Conservation (phyloP, 2,113 vertebrate genomes). For the Erinaceus europaeus region DNA sequence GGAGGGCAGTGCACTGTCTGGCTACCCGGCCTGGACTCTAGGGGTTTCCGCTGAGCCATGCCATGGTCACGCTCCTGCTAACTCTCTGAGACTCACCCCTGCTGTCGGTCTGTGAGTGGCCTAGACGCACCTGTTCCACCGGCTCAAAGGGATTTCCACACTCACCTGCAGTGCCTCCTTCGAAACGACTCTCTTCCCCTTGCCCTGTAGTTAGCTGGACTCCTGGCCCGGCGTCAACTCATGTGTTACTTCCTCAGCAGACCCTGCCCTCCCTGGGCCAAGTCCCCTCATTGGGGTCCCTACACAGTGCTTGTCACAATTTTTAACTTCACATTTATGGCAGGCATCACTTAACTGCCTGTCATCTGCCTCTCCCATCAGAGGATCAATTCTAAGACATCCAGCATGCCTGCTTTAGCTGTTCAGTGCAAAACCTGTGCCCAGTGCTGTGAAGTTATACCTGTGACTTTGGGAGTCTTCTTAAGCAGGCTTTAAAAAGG, state of each 20-base stretch:
- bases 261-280: background rate
- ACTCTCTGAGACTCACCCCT: background rate
- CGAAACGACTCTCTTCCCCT: background rate
- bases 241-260: background rate
- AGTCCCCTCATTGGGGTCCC: background rate
- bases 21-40: background rate
- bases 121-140: background rate
- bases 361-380: background rate
- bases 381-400: background rate
- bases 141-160: background rate
- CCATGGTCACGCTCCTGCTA: rapidly evolving
- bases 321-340: no score
- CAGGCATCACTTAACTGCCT: background rate
- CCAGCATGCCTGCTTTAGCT: background rate
- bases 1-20: background rate
- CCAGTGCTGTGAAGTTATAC: background rate
- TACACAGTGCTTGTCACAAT: background rate
- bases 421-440: background rate
- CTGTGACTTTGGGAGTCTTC: background rate
- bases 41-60: background rate
- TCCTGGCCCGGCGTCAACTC: background rate
- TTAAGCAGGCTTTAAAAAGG: background rate
- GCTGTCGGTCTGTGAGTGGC: background rate
- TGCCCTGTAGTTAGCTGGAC: background rate
- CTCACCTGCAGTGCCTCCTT: background rate